These are phyloP conservation scores for Passerina amoena DNA, from an alignment of 2,113 vertebrate species.

Conservation along the genomic window DNA sequence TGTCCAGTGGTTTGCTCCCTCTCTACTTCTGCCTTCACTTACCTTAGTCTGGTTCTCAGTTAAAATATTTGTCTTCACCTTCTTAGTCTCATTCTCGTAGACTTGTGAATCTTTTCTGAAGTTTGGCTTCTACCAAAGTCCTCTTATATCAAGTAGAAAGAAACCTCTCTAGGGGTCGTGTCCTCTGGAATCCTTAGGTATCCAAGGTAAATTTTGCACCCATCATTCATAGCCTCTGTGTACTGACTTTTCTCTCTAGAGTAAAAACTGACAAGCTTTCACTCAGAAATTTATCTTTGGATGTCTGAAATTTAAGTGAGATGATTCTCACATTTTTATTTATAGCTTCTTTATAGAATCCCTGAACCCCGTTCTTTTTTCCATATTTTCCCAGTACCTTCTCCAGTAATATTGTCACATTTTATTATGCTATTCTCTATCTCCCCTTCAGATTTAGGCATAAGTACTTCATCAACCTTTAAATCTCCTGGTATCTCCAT, in stretches of 20 bases:
- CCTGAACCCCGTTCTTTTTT: not conserved
- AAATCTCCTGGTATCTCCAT: conserved; percentile 32
- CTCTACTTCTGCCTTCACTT: not conserved
- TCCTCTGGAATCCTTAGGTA: not conserved
- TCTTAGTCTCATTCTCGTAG: not conserved
- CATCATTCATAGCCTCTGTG: not conserved
- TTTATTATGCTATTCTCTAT: not conserved
- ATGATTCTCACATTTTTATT: not conserved
- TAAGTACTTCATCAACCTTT: conserved; percentile 35
- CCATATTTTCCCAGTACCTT: not conserved
- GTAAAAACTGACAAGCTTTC: not conserved
- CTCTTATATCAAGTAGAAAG: not conserved
- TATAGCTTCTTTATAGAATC: not conserved
- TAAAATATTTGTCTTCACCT: not conserved
- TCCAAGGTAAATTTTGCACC: not conserved
- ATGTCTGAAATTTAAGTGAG: not conserved
- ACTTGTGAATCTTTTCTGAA: not conserved
- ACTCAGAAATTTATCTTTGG: not conserved
- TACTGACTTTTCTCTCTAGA: not conserved
- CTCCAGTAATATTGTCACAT: not conserved
- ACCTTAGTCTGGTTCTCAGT: not conserved
- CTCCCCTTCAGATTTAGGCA: not conserved
- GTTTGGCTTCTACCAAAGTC: not conserved
- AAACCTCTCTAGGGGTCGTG: not conserved
- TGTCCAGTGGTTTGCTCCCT: not conserved